phyloP scores from a whole-genome alignment of 2,113 vertebrate genomes.

The Onychorhynchus coronatus region DNA sequence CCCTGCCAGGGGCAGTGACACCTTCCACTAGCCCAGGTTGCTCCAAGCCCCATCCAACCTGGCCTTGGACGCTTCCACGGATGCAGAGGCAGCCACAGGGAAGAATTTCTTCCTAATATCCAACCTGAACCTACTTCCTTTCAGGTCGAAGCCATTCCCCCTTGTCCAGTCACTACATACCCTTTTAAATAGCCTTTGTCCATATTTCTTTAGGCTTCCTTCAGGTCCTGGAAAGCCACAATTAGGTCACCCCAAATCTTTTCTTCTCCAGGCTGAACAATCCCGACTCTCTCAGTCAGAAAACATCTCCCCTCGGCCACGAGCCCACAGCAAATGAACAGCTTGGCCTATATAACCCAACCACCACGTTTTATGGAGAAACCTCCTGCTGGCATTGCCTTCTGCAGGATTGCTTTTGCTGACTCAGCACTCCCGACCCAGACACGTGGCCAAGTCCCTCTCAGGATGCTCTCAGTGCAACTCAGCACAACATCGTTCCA shows the following conservation, averaged over 20 bases:
- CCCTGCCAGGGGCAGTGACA: background rate
- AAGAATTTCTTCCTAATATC: background rate
- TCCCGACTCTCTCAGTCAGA: background rate
- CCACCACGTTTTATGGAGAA: background rate
- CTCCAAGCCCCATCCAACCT: background rate
- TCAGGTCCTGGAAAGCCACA: background rate
- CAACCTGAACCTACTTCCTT: background rate
- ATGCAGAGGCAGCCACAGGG: background rate
- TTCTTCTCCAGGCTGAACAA: background rate
- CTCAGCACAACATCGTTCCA: rapidly evolving
- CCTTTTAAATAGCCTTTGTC: background rate
- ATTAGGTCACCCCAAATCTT: background rate
- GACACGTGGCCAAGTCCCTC: rapidly evolving
- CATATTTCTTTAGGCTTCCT: background rate
- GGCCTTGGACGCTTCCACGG: background rate
- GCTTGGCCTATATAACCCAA: background rate
- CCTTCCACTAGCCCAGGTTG: background rate
- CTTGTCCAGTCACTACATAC: background rate
- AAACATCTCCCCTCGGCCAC: background rate
- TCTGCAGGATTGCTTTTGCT: background rate
- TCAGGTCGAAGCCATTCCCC: background rate
- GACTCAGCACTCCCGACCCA: background rate
- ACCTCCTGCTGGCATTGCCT: background rate
- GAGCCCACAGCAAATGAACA: background rate
- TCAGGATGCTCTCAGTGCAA: background rate